Evolutionary conservation across 2,113 vertebrate species (phyloP), one percentile per base, ranked within the genome.

Genomic region (Elephantulus edwardii): DNA sequence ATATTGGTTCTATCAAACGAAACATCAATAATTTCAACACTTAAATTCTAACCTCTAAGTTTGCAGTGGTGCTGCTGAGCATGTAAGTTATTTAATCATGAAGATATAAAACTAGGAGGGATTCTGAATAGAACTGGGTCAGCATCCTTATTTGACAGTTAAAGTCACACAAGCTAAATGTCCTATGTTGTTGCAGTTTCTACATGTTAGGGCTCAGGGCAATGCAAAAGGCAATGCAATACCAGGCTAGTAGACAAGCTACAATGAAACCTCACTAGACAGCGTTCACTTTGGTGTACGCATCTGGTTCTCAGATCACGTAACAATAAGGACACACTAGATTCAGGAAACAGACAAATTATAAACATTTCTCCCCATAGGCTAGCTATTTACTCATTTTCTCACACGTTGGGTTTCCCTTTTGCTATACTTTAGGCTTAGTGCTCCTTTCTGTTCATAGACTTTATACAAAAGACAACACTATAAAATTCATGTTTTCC

Each of bases 81-180:
- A 79, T 6, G 62, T 3, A 74, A 4, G 7, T 52, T 78, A 85
- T 72, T 40, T 91, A 86, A 71, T 44, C 33, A 68, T 78, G 56
- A 90, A 78, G 20, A 79, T 46, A 75, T 56, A 94, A 71, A 94
- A 82, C 20, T 76, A 54, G 40, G 12, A 84, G 14, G 17, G 79
- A 26, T 78, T 75, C 26, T 88, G 76, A 80, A 91, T 33, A 72
- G 40, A n/a, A 94, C 60, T 44, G 77, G 46, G 22, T 85, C 64
- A 74, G 78, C 26, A 62, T 77, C 52, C 70, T 89, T 33, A 64
- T 91, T 91, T 71, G 75, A 93, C 52, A 81, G 58, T 75, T 71
- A 60, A 91, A 35, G 5, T 30, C 52, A 93, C 33, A 85, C 52
- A 93, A 62, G 17, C 82, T 82, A 88, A 93, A 77, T 60, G 60